Evolutionary conservation across 2,797 vertebrate genomes (phyloP).

Genomic region (Urophycis tenuis): DNA sequence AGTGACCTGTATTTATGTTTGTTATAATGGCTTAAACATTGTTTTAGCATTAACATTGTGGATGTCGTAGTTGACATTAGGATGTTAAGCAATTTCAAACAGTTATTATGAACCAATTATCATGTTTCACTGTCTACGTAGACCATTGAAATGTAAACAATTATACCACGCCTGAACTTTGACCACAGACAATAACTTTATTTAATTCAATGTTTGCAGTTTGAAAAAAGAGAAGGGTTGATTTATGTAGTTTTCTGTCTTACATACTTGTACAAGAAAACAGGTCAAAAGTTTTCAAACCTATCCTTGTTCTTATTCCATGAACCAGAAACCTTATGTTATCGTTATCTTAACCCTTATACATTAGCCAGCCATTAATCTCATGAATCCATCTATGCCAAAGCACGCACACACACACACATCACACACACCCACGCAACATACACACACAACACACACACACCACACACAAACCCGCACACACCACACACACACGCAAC

Average conservation of each 20-base stretch:
- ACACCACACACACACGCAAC: not conserved
- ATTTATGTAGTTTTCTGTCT: not conserved
- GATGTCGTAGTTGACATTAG: not conserved
- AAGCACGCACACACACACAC: conserved; percentile 9
- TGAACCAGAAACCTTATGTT: not conserved
- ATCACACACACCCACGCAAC: not conserved
- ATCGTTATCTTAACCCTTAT: not conserved
- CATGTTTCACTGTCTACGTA: not conserved
- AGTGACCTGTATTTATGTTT: not conserved
- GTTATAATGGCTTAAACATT: not conserved
- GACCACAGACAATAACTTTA: not conserved
- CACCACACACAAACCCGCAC: not conserved
- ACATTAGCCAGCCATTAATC: conserved; percentile 42
- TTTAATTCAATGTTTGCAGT: not conserved
- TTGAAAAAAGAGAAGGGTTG: too few species aligned
- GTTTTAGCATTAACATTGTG: too few species aligned
- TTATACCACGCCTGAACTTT: not conserved
- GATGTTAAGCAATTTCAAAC: not conserved
- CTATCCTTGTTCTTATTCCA: not conserved
- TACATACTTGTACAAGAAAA: not conserved
- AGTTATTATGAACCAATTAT: not conserved
- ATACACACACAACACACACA: conserved; percentile 26
- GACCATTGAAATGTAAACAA: not conserved
- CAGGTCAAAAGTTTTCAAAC: not conserved
- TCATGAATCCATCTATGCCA: conserved; percentile 27